Conservation (phyloP, 2,797 vertebrate genomes). For the Protonibea diacanthus region DNA sequence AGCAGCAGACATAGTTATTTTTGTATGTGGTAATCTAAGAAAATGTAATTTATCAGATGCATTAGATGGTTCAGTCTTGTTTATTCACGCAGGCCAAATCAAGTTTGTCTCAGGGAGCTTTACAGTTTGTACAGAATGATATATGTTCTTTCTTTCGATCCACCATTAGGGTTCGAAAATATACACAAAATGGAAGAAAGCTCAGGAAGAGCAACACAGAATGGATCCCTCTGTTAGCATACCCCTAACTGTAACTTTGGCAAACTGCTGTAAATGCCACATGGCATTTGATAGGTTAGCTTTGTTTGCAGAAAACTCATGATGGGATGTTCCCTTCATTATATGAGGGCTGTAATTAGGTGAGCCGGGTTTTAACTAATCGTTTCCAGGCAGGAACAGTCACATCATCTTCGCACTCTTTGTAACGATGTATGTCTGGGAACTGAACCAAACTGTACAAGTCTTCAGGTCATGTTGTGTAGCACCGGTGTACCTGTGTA, state of each 20-base stretch:
- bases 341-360: slow-evolving; percentile 26
- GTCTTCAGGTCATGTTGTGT: slow-evolving; percentile 18
- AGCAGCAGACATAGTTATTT: neutral
- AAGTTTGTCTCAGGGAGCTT: neutral
- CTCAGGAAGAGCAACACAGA: neutral
- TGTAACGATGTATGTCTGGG: slow-evolving; percentile 11
- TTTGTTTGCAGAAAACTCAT: slow-evolving; percentile 7
- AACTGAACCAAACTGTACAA: neutral
- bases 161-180: neutral
- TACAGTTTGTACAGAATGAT: neutral
- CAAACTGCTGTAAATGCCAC: neutral
- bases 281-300: neutral
- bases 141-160: neutral
- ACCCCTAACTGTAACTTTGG: neutral
- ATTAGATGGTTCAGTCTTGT: no score
- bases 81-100: neutral
- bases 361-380: slow-evolving; percentile 6
- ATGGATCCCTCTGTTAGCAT: neutral
- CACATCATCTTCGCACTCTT: neutral
- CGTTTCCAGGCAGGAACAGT: slow-evolving; percentile 6
- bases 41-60: neutral
- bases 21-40: neutral
- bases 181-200: neutral
- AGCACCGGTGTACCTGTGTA: slow-evolving; percentile 22
- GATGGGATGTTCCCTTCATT: neutral